A percentile compares a stretch with the other conserved stretches of the same genome.
These are phyloP conservation scores for Myioborus melanocephalus DNA, from an alignment of 2,797 vertebrate species.

Conservation along the genomic window DNA sequence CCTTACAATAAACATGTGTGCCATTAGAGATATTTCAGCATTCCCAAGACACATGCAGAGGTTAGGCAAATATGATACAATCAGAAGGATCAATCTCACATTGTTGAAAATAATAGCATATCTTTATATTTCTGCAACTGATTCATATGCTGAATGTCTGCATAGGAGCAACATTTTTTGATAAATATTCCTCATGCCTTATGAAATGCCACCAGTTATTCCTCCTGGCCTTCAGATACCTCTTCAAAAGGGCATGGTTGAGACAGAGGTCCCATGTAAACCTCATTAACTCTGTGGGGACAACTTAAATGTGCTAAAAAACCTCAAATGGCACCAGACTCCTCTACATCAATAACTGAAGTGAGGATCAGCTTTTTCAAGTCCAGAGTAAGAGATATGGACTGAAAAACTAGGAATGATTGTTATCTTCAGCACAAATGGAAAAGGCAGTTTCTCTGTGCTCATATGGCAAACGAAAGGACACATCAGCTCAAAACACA, in stretches of 20 bases:
- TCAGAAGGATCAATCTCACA: background rate
- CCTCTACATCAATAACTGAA: background rate
- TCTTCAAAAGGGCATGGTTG: background rate
- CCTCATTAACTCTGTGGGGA: background rate
- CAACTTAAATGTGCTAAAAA: background rate
- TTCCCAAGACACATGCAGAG: background rate
- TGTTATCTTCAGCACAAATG: background rate
- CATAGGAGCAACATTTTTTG: background rate
- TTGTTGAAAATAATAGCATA: background rate
- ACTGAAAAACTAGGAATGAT: background rate
- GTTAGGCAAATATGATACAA: background rate
- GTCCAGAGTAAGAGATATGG: background rate
- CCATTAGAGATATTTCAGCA: background rate
- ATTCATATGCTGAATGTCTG: background rate
- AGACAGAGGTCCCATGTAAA: background rate
- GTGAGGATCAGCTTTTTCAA: background rate
- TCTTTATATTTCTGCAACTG: background rate
- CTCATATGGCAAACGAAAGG: background rate
- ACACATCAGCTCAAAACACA: background rate
- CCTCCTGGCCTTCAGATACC: background rate
- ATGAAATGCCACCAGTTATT: background rate
- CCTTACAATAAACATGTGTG: background rate
- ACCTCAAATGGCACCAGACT: background rate
- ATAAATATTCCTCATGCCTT: background rate
- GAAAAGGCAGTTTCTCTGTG: background rate